phyloP scores from a whole-genome alignment of 2,113 vertebrate species.

The Cricetomys ansorgei region DNA sequence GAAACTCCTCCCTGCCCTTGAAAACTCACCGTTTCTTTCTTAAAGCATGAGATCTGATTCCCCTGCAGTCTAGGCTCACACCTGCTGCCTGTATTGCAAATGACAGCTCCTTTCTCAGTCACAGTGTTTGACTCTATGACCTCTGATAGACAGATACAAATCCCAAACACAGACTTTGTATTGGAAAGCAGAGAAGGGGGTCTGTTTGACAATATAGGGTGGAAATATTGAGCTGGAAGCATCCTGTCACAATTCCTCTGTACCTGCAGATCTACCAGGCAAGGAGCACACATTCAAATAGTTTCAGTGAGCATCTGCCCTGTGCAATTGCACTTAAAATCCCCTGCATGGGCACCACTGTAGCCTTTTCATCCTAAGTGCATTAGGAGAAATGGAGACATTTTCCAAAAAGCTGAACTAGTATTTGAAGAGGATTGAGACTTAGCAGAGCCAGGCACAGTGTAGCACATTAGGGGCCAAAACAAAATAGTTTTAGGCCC shows the following conservation, averaged over 20 bases:
- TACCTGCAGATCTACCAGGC: conserved; percentile 42
- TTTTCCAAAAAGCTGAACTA: not conserved
- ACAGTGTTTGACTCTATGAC: conserved; percentile 73
- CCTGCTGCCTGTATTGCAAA: conserved; percentile 48
- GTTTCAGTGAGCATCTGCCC: conserved; percentile 23
- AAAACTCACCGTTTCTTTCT: conserved; percentile 73
- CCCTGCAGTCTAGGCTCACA: conserved; percentile 64
- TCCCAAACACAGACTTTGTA: conserved; percentile 37
- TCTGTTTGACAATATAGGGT: conserved; percentile 52
- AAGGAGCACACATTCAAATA: conserved; percentile 25
- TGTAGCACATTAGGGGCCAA: not conserved
- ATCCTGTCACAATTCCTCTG: conserved; percentile 57
- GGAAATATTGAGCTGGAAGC: conserved; percentile 14
- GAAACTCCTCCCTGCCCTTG: conserved; percentile 72
- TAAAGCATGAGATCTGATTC: conserved; percentile 78
- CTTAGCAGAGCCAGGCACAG: not conserved
- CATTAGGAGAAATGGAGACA: not conserved
- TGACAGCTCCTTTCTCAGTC: conserved; percentile 69
- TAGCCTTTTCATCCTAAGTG: not conserved
- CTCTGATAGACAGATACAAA: conserved; percentile 73
- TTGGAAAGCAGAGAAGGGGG: conserved; percentile 48
- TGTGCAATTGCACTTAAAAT: conserved; percentile 57
- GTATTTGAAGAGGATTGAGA: not conserved
- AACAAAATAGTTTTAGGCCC: not conserved
- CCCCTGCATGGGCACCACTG: not conserved